Base-by-base conservation (phyloP, 2,113 vertebrate genomes). In the Diphyllodes magnificus region DNA sequence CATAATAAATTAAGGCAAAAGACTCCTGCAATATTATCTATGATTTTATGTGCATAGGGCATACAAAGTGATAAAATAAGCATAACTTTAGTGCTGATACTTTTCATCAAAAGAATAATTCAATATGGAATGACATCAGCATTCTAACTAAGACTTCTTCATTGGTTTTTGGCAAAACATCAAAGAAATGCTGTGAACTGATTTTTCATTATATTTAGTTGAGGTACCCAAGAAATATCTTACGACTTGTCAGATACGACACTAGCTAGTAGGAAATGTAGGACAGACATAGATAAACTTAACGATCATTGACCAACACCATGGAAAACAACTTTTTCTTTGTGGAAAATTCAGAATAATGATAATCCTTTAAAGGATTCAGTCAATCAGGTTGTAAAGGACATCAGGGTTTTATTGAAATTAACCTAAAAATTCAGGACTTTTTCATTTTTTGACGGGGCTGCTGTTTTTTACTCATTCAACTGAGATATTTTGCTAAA, bases 51-150 rank as follows among this genome's bases (percentile, higher is more conserved):
- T 86, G 51, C 60, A 78, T 27, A 75, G 13, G 20, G 35, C 35
- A 66, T 81, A 27, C 5, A 63, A 88, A 77, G 31, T 35, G 18
- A 89, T 80, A 80, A 54, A 92, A 83, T 54, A 81, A 70, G 75
- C 59, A 70, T 33, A 71, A 73, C 35, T 77, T 78, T 11, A 68
- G 31, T 53, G 77, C 40, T 82, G 56, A 84, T 37, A 11, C 7
- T 86, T 95, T 95, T 83, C 59, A 92, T 95, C 79, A 88, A 88
- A 96, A 77, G 71, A 83, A 86, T 75, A 86, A 88, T 75, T 94
- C 72, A 39, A 40, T 70, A 78, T 51, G 47, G 60, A 94, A 90
- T 63, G 39, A 82, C 28, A 86, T 88, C 90, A 93, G 47, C 64
- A 60, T 88, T 90, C 50, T 47, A 66, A 66, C 56, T 63, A 50